Conservation (phyloP, 2,888 invertebrate genomes). For the Dynastes grantii region DNA sequence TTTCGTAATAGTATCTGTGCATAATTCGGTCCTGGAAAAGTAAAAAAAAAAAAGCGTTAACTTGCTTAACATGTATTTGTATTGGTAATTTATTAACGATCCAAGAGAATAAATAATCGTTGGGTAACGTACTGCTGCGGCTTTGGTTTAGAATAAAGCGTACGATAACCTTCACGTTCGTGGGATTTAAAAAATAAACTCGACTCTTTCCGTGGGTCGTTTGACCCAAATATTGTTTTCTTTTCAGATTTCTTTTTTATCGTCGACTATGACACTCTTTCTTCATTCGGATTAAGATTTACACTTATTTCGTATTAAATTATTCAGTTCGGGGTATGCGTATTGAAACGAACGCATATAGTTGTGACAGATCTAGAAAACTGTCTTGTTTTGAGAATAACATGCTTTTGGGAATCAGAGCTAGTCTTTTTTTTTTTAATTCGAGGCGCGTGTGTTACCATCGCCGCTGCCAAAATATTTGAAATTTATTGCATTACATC, state of each 20-base stretch:
- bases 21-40: constrained; percentile 1
- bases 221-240: constrained; percentile 40
- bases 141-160: constrained; percentile 38
- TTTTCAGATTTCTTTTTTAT: constrained; percentile 15
- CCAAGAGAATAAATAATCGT: constrained; percentile 33
- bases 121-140: constrained; percentile 19
- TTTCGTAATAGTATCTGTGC: not conserved
- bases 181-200: constrained; percentile 35
- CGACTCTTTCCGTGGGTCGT: constrained; percentile 26
- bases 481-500: constrained; percentile 38
- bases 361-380: constrained; percentile 6
- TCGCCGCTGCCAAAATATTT: constrained; percentile 37
- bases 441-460: constrained; percentile 28
- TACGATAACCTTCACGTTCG: constrained; percentile 37
- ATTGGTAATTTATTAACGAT: constrained; percentile 32
- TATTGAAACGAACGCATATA: constrained; percentile 11
- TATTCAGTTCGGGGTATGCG: constrained; percentile 2
- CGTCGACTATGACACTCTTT: constrained; percentile 2
- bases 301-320: not conserved
- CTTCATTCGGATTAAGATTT: not conserved
- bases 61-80: constrained; percentile 9
- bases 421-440: constrained; percentile 23
- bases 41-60: constrained; percentile 9
- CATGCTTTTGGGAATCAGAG: constrained; percentile 34
- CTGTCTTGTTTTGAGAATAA: constrained; percentile 32